Evolutionary conservation across 2,888 invertebrate genomes (phyloP).

Genomic region (Euzetes globulus): DNA sequence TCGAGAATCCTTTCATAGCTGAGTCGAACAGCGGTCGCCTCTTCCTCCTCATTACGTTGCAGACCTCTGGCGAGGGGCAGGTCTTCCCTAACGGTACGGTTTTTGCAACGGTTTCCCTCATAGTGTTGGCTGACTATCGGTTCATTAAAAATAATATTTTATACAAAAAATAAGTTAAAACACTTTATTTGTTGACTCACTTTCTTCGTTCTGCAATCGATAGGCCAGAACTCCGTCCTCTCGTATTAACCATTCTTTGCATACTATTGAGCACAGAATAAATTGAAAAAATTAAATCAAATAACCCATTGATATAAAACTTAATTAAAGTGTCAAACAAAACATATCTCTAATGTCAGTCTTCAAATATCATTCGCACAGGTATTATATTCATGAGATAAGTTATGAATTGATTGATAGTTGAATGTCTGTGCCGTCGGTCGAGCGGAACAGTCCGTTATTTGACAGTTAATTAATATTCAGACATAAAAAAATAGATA

Average conservation of each 20-base stretch:
- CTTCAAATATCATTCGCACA: too few species aligned
- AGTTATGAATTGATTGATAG: background rate
- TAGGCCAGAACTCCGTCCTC: slow-evolving; percentile 76
- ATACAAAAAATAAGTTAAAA: background rate
- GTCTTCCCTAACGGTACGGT: slow-evolving; percentile 69
- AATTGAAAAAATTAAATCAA: background rate
- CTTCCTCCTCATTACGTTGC: slow-evolving; percentile 61
- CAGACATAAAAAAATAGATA: background rate
- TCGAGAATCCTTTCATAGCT: slow-evolving; percentile 48
- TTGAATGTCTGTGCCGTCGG: background rate
- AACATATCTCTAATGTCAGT: background rate
- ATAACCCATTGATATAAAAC: background rate
- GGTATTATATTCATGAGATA: too few species aligned
- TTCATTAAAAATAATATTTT: background rate
- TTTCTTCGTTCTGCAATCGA: slow-evolving; percentile 70
- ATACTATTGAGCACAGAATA: slow-evolving; percentile 51
- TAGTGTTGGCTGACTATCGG: slow-evolving; percentile 63
- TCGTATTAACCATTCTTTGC: slow-evolving; percentile 72
- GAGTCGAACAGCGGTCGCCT: slow-evolving; percentile 48
- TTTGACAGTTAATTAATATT: background rate
- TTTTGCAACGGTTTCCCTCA: slow-evolving; percentile 64
- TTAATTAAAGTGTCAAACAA: background rate
- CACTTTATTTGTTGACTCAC: slow-evolving; percentile 50
- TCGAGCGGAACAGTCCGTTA: background rate
- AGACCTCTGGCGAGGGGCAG: slow-evolving; percentile 66